These are phyloP conservation scores for Rhabdomys pumilio DNA, from an alignment of 2,797 vertebrate species.

Conservation along the genomic window DNA sequence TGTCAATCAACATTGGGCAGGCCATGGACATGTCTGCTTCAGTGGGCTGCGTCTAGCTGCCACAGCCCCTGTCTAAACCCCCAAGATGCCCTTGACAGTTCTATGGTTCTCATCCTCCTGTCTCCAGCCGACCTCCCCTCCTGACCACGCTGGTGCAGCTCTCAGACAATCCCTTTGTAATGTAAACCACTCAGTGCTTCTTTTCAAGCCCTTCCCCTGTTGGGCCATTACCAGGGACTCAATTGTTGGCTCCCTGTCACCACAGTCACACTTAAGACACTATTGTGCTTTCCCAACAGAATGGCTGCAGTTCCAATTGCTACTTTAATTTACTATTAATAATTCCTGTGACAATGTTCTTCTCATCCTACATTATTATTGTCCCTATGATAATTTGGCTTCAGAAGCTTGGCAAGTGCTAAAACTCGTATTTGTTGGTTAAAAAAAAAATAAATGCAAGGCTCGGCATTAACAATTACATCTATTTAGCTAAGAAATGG, in stretches of 20 bases:
- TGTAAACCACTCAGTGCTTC: conserved; percentile 82
- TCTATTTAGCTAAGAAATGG: conserved; percentile 51
- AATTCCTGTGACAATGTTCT: conserved; percentile 72
- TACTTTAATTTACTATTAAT: conserved; percentile 83
- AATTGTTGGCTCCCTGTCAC: conserved; percentile 75
- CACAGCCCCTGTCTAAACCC: conserved; percentile 60
- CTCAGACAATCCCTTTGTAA: conserved; percentile 83
- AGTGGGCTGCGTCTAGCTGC: conserved; percentile 43
- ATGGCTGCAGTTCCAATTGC: conserved; percentile 63
- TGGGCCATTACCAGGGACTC: conserved; percentile 81
- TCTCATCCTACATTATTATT: conserved; percentile 18
- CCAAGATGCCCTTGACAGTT: conserved; percentile 83
- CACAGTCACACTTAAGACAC: conserved; percentile 76
- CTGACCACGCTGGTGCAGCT: conserved; percentile 77
- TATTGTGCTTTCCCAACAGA: conserved; percentile 74
- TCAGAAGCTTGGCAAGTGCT: conserved; percentile 41
- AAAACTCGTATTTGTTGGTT: conserved; percentile 37
- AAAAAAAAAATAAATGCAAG: conserved; percentile 65
- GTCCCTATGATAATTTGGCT: conserved; percentile 42
- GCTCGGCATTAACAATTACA: conserved; percentile 53
- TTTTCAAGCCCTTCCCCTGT: conserved; percentile 77
- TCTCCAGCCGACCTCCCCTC: conserved; percentile 77
- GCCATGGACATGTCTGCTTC: conserved; percentile 61
- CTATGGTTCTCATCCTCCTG: conserved; percentile 72
- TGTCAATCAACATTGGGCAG: conserved; percentile 43